Percentiles rank a stretch among this genome's conserved stretches.
phyloP scores from a whole-genome alignment of 2,888 invertebrate genomes.

The Campoletis raptor region DNA sequence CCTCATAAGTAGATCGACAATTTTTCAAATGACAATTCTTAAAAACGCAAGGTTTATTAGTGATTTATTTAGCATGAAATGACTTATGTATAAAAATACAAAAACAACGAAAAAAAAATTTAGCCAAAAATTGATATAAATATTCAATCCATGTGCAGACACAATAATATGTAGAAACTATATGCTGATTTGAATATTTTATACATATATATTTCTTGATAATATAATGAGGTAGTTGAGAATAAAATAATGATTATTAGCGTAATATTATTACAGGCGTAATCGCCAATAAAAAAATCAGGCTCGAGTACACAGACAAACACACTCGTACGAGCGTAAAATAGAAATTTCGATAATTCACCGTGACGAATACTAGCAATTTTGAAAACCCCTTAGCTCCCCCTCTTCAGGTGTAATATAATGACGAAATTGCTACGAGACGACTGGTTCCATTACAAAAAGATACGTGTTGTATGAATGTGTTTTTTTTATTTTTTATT shows the following conservation, averaged over 20 bases:
- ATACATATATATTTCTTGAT: neutral
- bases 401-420: slow-evolving; percentile 23
- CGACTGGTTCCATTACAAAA: slow-evolving; percentile 38
- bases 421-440: slow-evolving; percentile 55
- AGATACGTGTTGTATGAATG: slow-evolving; percentile 11
- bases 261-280: neutral
- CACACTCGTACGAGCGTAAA: slow-evolving; percentile 1
- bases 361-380: slow-evolving; percentile 61
- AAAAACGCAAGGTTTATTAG: neutral
- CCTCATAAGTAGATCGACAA: no score
- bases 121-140: neutral
- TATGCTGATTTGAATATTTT: neutral
- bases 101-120: neutral
- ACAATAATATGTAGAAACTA: neutral
- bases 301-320: neutral
- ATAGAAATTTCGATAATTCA: slow-evolving; percentile 61
- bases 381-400: slow-evolving; percentile 20
- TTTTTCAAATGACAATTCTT: neutral
- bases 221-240: neutral
- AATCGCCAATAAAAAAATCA: neutral
- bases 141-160: neutral
- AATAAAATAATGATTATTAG: neutral
- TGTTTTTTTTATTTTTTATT: neutral
- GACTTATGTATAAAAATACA: neutral
- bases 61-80: neutral